A percentile compares a stretch with the other conserved stretches of the same genome.
These are phyloP conservation scores for Chaetodon auriga DNA, from an alignment of 2,113 vertebrate species.

Conservation along the genomic window DNA sequence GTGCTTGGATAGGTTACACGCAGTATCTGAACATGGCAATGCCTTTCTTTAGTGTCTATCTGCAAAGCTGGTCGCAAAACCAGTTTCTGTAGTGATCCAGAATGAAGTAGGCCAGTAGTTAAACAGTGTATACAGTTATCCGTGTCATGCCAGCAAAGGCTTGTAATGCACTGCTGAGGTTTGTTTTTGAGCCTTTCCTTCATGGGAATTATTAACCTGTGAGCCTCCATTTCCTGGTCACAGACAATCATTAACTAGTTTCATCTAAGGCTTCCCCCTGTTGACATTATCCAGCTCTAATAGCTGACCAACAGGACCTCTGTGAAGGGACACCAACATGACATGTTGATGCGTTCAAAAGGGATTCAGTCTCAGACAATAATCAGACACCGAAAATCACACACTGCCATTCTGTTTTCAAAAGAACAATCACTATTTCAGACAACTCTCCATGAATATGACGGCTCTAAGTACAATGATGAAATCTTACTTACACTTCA, in stretches of 20 bases:
- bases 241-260: slow-evolving; percentile 69
- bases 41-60: background rate
- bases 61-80: background rate
- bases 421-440: too few relatives aligned
- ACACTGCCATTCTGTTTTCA: background rate
- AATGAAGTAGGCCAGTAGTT: background rate
- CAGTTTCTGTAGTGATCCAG: background rate
- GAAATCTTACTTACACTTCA: slow-evolving; percentile 84
- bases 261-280: background rate
- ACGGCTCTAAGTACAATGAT: too few relatives aligned
- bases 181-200: slow-evolving; percentile 1
- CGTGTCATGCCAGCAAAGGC: background rate
- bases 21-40: background rate
- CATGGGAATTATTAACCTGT: slow-evolving; percentile 71
- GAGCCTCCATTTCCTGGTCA: slow-evolving; percentile 52
- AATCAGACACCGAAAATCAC: background rate
- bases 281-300: background rate
- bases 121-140: background rate
- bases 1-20: background rate
- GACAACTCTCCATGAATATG: too few relatives aligned
- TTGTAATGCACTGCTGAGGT: background rate
- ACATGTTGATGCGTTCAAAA: too few relatives aligned
- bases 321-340: background rate
- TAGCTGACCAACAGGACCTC: background rate
- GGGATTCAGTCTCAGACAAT: too few relatives aligned